Evolutionary conservation across 35 echinoderm and acorn worm species (phyloP).

Genomic region (Apostichopus californicus): DNA sequence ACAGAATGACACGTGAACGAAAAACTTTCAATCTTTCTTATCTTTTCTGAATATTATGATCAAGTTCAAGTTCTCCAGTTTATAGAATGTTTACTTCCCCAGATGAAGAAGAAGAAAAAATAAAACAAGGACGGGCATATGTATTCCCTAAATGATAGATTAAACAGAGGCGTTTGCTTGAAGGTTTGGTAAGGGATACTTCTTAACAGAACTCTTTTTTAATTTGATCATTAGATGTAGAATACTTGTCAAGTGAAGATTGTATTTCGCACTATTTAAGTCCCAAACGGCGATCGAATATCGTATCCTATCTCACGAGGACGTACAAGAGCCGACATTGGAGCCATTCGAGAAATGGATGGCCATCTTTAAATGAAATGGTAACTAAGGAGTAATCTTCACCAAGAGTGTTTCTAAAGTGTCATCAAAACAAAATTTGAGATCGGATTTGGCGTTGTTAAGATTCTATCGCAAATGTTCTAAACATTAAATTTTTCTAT

Average conservation of each 20-base stretch:
- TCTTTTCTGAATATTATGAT: too few species aligned
- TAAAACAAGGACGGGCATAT: too few species aligned
- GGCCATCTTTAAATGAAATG: not conserved
- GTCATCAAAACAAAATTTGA: constrained; percentile 1
- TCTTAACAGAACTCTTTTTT: too few species aligned
- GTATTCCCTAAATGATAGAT: too few species aligned
- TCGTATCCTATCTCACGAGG: not conserved
- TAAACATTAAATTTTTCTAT: not conserved
- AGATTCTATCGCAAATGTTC: not conserved
- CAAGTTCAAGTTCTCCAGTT: too few species aligned
- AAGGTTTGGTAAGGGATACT: too few species aligned
- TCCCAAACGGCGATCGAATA: not conserved
- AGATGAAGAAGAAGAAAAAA: too few species aligned
- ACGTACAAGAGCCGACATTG: not conserved
- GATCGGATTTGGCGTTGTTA: not conserved
- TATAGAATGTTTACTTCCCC: too few species aligned
- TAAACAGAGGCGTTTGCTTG: too few species aligned
- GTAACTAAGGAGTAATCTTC: not conserved
- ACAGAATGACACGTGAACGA: too few species aligned
- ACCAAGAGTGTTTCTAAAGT: not conserved
- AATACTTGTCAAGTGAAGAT: not conserved
- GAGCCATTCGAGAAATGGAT: not conserved
- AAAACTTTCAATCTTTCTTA: too few species aligned
- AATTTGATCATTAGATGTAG: too few species aligned
- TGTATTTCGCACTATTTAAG: not conserved